Evolutionary conservation across 2,888 invertebrate species (phyloP).

Genomic region (Scaptomyza caliginosa): DNA sequence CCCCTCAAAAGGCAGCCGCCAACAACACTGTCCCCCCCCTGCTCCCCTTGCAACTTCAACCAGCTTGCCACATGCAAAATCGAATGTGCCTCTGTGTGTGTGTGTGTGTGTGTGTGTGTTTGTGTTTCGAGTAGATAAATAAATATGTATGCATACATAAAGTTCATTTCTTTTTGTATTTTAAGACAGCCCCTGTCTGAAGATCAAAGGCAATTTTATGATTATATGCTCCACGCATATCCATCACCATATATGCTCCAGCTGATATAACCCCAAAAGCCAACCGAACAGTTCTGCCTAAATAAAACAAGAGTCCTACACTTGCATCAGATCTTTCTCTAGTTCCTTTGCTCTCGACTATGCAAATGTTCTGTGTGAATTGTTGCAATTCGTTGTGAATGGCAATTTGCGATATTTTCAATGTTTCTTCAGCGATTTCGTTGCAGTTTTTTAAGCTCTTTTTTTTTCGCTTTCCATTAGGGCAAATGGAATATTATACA

Average conservation of each 20-base stretch:
- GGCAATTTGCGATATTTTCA: no score
- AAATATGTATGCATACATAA: constrained; percentile 28
- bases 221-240: constrained; percentile 71
- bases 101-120: constrained; percentile 6
- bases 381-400: no score
- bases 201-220: constrained; percentile 70
- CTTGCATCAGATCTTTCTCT: not conserved
- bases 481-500: no score
- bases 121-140: constrained; percentile 39
- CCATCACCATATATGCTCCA: constrained; percentile 61
- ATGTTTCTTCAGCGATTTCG: no score
- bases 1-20: not conserved
- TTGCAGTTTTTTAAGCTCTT: no score
- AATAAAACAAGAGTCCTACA: not conserved
- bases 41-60: not conserved
- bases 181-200: constrained; percentile 62
- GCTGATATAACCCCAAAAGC: constrained; percentile 19
- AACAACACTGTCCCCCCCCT: not conserved
- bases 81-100: constrained; percentile 25
- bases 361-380: not conserved
- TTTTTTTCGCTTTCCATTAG: no score
- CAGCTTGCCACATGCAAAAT: constrained; percentile 38
- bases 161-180: constrained; percentile 56
- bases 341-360: not conserved
- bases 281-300: not conserved